Evolutionary conservation across 2,113 vertebrate genomes (phyloP).

Genomic region (Centropus unirufus): DNA sequence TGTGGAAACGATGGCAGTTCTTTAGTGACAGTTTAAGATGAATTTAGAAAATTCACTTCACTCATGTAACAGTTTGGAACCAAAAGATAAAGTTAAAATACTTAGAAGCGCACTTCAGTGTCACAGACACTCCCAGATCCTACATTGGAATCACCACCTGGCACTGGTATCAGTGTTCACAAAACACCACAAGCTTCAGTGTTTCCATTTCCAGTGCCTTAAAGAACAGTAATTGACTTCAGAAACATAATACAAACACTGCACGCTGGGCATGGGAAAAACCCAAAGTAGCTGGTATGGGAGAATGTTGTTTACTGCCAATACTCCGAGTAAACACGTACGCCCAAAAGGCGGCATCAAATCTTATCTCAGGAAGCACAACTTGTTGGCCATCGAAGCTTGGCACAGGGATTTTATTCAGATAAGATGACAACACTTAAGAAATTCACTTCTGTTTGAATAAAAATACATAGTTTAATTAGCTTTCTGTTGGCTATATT

Average conservation of each 20-base stretch:
- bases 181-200: neutral
- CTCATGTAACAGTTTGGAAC: neutral
- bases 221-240: neutral
- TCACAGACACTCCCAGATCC: neutral
- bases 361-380: neutral
- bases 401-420: neutral
- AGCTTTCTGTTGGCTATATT: neutral
- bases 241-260: neutral
- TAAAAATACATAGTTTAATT: constrained; percentile 46
- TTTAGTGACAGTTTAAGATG: neutral
- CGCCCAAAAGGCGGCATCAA: neutral
- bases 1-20: neutral
- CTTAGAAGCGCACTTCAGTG: neutral
- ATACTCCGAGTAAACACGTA: neutral
- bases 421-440: neutral
- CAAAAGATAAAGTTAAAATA: neutral
- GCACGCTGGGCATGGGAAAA: neutral
- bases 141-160: neutral
- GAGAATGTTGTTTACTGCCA: neutral
- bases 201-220: neutral
- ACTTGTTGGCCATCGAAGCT: neutral
- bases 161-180: neutral
- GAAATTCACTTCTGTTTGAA: neutral
- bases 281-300: neutral
- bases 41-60: neutral